Base-by-base conservation (phyloP, 2,888 invertebrate genomes). In the Cataglyphis livida region DNA sequence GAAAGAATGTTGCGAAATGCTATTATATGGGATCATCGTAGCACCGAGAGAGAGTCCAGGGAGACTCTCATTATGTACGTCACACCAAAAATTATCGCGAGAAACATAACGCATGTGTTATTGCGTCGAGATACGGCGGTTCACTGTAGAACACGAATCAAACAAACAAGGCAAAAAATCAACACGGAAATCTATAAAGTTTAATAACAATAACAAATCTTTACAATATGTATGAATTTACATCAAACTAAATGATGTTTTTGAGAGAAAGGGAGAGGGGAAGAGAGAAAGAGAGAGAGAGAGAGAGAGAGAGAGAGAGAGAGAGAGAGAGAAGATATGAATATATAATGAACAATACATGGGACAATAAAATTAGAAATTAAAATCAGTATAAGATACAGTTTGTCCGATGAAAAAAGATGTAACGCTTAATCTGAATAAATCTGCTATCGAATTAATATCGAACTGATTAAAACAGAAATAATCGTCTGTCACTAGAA, bases 1-100 rank as follows among this genome's bases (percentile, higher is more conserved):
- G 71, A 32, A 81, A 78, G 73, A 65, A 81, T 68, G 57, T 88
- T 89, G 51, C 85, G 89, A 89, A 86, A 89, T 48, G 10, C 79
- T 65, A 62, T 89, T 88, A 81, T 88, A 81, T 83, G 76, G 76
- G 81, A 76, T 79, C 61, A 59, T 32, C 28, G 21, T 18, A 48
- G 28, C 68, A n/a, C 5, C 21, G 54, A n/a, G 66, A 28, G 65
- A 64, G 73, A 73, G 28, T 12, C 9, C 6, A 71, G n/a, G 62
- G 28, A 66, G 59, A 75, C 21, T 74, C 74, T 74, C 74, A 65
- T 73, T 74, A 54, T 65, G 38, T 48, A 18, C 57, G 66, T 38
- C 62, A 44, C 44, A 51, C 66, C 54, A 54, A 76, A 68, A 41
- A 68, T 57, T 54, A 76, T 76, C 76, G 5, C 61, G 68, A 10